Percentiles rank a stretch among this genome's conserved stretches.
Evolutionary conservation across 2,888 invertebrate genomes (phyloP).

Genomic region (Synergus gifuensis): DNA sequence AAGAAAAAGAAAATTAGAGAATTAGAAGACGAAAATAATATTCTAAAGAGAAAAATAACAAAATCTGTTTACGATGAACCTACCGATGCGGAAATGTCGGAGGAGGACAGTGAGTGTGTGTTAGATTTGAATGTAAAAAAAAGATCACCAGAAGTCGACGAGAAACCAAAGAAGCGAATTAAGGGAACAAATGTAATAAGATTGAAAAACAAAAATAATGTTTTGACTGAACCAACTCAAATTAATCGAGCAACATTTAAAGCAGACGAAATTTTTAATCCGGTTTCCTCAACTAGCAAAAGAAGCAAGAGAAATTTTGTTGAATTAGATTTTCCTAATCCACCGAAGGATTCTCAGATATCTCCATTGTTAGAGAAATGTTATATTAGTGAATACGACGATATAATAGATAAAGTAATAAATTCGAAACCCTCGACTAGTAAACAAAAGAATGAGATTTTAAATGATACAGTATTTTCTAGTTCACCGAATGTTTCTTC

Average conservation of each 20-base stretch:
- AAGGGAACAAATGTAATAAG: not conserved
- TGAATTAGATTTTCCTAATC: too few species aligned
- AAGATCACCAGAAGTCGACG: not conserved
- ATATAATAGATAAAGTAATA: not conserved
- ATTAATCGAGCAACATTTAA: not conserved
- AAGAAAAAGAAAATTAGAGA: conserved; percentile 65
- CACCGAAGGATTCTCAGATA: not conserved
- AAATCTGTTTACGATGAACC: not conserved
- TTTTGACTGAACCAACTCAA: not conserved
- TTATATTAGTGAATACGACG: too few species aligned
- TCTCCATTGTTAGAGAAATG: not conserved
- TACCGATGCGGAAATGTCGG: conserved; percentile 7
- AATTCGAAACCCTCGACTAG: not conserved
- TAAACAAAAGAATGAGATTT: not conserved
- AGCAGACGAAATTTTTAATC: too few species aligned
- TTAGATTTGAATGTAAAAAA: not conserved
- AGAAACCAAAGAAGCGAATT: not conserved
- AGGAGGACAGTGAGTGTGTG: not conserved
- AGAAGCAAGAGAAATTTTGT: too few species aligned
- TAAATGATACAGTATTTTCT: not conserved
- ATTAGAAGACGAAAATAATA: conserved; percentile 54
- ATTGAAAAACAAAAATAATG: not conserved
- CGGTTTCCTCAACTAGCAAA: too few species aligned
- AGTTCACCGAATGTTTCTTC: not conserved
- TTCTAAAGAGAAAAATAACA: conserved; percentile 31